Conservation (phyloP, 2,888 invertebrate species). For the Dolichopus griseipennis region DNA sequence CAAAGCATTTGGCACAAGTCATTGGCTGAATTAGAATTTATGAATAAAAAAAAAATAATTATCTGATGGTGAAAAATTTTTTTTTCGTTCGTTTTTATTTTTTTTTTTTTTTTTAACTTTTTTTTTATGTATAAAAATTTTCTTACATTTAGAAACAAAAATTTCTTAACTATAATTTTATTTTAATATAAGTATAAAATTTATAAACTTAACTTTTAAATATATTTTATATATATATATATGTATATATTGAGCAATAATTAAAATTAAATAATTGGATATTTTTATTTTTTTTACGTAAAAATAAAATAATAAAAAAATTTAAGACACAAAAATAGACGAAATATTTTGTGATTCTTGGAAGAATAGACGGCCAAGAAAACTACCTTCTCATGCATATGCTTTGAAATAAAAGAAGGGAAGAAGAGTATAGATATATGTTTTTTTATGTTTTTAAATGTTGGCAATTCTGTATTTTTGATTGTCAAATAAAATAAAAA, state of each 20-base stretch:
- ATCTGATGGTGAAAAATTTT: too few species aligned
- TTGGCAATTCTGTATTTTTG: not conserved
- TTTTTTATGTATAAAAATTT: too few species aligned
- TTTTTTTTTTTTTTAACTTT: too few species aligned
- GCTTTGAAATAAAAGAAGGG: not conserved
- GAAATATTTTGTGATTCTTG: not conserved
- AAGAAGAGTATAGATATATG: not conserved
- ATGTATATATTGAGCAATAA: not conserved
- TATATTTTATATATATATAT: too few species aligned
- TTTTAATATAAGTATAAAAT: not conserved
- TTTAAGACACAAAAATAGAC: not conserved
- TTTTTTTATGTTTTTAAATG: not conserved
- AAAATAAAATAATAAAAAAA: not conserved
- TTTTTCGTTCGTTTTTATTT: too few species aligned
- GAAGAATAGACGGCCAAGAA: not conserved
- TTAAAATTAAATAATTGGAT: not conserved
- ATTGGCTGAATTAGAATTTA: not conserved
- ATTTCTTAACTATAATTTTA: not conserved
- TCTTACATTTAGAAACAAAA: not conserved
- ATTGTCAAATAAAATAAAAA: not conserved
- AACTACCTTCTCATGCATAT: not conserved
- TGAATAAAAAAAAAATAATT: too few species aligned
- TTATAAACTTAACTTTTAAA: not conserved
- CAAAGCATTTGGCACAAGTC: conserved; percentile 6
- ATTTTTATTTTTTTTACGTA: not conserved